These are phyloP conservation scores for Zaprionus ornatus DNA, from an alignment of 1,140 invertebrate species.

Conservation along the genomic window DNA sequence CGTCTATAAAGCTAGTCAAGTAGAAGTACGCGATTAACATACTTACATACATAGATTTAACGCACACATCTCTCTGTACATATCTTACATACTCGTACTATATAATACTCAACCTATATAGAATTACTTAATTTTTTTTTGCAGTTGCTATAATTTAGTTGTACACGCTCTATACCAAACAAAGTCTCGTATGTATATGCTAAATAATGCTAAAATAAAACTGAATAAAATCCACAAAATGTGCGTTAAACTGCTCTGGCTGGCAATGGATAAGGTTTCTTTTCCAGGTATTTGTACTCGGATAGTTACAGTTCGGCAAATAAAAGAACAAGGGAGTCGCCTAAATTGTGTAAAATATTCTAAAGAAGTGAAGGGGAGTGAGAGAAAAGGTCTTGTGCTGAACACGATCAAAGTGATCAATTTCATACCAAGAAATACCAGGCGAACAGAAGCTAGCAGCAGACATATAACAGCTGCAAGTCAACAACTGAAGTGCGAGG, in stretches of 20 bases:
- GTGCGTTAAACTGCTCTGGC: not conserved
- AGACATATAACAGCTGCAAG: too few species aligned
- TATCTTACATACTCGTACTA: constrained; percentile 12
- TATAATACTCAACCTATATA: constrained; percentile 19
- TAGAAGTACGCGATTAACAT: constrained; percentile 28
- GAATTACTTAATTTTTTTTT: constrained; percentile 46
- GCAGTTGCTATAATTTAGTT: constrained; percentile 33
- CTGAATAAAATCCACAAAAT: constrained; percentile 16
- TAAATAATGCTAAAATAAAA: constrained; percentile 42
- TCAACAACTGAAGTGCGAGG: too few species aligned
- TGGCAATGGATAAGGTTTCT: not conserved
- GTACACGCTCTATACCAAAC: constrained; percentile 37
- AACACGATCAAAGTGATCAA: too few species aligned
- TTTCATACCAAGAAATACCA: too few species aligned
- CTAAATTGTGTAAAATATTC: not conserved
- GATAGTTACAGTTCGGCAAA: too few species aligned
- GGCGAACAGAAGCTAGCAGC: too few species aligned
- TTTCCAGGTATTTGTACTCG: too few species aligned
- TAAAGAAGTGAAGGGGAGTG: too few species aligned
- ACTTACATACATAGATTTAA: constrained; percentile 17
- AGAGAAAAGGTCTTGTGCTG: too few species aligned
- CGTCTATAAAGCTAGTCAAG: constrained; percentile 37
- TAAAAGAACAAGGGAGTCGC: not conserved
- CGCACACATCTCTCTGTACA: constrained; percentile 20
- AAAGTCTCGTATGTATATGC: constrained; percentile 32